phyloP scores from a whole-genome alignment of 1,140 invertebrate genomes.

The Calycopis cecrops region DNA sequence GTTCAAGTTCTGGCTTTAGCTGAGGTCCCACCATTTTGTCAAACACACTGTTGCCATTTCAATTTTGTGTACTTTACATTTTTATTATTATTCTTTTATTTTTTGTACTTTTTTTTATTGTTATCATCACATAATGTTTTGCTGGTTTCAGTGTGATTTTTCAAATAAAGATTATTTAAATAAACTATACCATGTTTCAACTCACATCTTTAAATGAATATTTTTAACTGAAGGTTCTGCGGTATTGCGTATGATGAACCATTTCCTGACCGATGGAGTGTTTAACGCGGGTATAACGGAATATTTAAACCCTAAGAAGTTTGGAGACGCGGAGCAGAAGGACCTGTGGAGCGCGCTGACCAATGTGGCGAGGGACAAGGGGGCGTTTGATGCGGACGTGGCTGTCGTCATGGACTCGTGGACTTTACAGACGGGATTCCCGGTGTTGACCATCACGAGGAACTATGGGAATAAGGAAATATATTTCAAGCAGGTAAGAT shows the following conservation, averaged over 20 bases:
- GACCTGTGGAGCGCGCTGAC: slow-evolving; percentile 91
- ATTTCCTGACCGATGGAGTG: slow-evolving; percentile 90
- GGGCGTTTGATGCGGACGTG: slow-evolving; percentile 77
- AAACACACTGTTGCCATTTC: too few relatives aligned
- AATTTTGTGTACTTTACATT: too few relatives aligned
- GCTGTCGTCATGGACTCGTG: slow-evolving; percentile 93
- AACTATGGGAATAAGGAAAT: slow-evolving; percentile 78
- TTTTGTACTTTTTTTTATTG: too few relatives aligned
- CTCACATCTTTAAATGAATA: not conserved
- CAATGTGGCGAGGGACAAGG: slow-evolving; percentile 79
- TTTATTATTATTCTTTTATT: too few relatives aligned
- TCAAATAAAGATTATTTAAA: too few relatives aligned
- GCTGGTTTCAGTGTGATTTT: too few relatives aligned
- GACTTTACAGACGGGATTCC: slow-evolving; percentile 92
- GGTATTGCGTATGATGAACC: slow-evolving; percentile 96
- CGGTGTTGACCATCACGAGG: slow-evolving; percentile 84
- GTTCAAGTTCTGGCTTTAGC: too few relatives aligned
- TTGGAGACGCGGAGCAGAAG: slow-evolving; percentile 87
- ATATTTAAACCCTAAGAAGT: slow-evolving; percentile 84
- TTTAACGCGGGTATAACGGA: slow-evolving; percentile 89
- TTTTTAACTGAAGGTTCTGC: slow-evolving; percentile 81
- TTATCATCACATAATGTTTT: too few relatives aligned
- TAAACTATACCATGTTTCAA: too few relatives aligned
- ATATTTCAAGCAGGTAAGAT: slow-evolving; percentile 68
- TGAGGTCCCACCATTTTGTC: too few relatives aligned